phyloP scores from a whole-genome alignment of 53 echinoderm and acorn worm genomes.

The Hippasteria phrygiana region DNA sequence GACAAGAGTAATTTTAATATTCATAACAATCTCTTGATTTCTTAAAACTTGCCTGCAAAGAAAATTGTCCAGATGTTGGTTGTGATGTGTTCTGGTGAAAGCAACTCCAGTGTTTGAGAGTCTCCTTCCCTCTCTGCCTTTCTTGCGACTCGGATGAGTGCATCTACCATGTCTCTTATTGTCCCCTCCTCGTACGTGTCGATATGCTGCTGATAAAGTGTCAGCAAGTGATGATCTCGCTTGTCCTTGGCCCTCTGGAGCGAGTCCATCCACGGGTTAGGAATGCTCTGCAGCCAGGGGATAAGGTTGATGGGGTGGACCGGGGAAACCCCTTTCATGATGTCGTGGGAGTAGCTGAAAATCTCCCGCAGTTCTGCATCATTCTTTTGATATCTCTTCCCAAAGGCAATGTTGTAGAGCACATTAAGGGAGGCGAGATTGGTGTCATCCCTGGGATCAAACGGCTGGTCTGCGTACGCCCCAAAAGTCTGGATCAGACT shows the following conservation, averaged over 20 bases:
- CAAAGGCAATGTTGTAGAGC: constrained; percentile 96
- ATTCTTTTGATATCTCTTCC: constrained; percentile 86
- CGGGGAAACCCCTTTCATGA: constrained; percentile 93
- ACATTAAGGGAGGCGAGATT: constrained; percentile 94
- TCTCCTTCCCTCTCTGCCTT: constrained; percentile 85
- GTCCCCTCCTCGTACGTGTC: constrained; percentile 82
- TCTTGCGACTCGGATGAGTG: constrained; percentile 78
- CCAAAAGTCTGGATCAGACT: constrained; percentile 79
- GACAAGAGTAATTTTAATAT: neutral
- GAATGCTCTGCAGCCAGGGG: constrained; percentile 89
- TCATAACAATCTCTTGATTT: neutral
- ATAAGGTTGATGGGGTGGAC: constrained; percentile 92
- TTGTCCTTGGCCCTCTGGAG: constrained; percentile 78
- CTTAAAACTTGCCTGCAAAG: constrained; percentile 88
- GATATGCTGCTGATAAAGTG: constrained; percentile 84
- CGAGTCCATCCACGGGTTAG: constrained; percentile 91
- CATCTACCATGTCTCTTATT: constrained; percentile 85
- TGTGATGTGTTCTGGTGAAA: constrained; percentile 87
- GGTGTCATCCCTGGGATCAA: constrained; percentile 90
- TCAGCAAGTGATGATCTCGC: constrained; percentile 82
- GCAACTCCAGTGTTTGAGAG: constrained; percentile 65
- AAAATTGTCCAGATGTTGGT: constrained; percentile 99
- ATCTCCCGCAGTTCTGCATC: constrained; percentile 89
- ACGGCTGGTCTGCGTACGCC: constrained; percentile 73
- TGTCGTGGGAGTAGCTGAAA: constrained; percentile 85